These are phyloP conservation scores for Palaemon carinicauda DNA, from an alignment of 1,140 invertebrate species.

Conservation along the genomic window DNA sequence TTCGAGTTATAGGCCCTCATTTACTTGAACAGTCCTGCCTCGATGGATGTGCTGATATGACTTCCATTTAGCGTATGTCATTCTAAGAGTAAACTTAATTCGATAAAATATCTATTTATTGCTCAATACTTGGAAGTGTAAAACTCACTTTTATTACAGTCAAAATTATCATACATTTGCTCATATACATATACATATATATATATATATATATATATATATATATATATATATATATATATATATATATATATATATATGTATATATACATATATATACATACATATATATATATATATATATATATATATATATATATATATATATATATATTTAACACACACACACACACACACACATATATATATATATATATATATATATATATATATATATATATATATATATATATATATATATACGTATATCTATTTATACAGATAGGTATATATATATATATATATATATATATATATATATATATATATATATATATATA, in stretches of 20 bases:
- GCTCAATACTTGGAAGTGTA: no score
- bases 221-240: not conserved
- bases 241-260: not conserved
- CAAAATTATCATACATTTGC: no score
- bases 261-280: not conserved
- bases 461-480: slow-evolving; percentile 13
- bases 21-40: no score
- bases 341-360: not conserved
- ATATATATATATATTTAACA: no score
- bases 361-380: not conserved
- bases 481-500: slow-evolving; percentile 12
- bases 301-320: not conserved
- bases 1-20: no score
- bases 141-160: no score
- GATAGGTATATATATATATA: not conserved
- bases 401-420: not conserved
- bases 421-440: not conserved
- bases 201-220: not conserved
- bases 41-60: no score
- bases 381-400: not conserved
- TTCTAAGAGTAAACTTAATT: no score
- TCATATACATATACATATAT: not conserved
- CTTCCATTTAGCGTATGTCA: no score
- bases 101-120: no score
- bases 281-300: not conserved